Conservation (phyloP, 2,888 invertebrate species). For the Anticlea derivata region DNA sequence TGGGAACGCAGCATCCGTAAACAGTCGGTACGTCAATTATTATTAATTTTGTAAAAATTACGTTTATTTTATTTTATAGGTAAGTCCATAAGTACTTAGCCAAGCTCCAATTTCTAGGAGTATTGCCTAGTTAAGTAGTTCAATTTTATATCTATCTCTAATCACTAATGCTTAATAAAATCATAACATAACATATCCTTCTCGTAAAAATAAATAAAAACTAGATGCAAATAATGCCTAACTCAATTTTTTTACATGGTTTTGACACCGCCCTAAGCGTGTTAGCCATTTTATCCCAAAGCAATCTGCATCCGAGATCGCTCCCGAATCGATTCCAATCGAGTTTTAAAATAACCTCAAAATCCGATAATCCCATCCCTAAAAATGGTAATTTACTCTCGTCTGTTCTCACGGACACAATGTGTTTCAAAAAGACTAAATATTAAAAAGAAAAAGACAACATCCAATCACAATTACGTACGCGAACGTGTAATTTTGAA, state of each 20-base stretch:
- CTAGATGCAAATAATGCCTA: conserved; percentile 22
- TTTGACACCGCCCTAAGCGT: conserved; percentile 62
- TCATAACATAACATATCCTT: no score
- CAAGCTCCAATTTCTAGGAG: no score
- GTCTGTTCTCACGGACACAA: conserved; percentile 76
- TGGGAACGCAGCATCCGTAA: conserved; percentile 92
- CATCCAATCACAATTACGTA: conserved; percentile 78
- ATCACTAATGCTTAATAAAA: no score
- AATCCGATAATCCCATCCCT: conserved; percentile 76
- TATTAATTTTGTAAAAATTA: no score
- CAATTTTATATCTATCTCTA: no score
- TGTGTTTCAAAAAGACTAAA: conserved; percentile 66
- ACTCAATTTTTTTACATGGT: conserved; percentile 27
- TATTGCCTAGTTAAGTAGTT: no score
- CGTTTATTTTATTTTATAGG: no score
- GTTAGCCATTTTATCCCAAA: conserved; percentile 67
- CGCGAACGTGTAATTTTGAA: conserved; percentile 62
- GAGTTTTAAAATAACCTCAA: conserved; percentile 59
- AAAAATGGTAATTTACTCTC: conserved; percentile 80
- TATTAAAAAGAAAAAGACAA: conserved; percentile 61
- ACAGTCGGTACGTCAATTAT: conserved; percentile 90
- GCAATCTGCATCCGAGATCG: conserved; percentile 58
- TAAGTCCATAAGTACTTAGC: no score
- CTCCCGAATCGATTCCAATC: conserved; percentile 57
- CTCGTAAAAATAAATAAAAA: conserved; percentile 33